Percentiles rank a stretch among this genome's conserved stretches.
These are phyloP conservation scores for Protobothrops mucrosquamatus DNA, from an alignment of 2,113 vertebrate genomes.

Conservation along the genomic window DNA sequence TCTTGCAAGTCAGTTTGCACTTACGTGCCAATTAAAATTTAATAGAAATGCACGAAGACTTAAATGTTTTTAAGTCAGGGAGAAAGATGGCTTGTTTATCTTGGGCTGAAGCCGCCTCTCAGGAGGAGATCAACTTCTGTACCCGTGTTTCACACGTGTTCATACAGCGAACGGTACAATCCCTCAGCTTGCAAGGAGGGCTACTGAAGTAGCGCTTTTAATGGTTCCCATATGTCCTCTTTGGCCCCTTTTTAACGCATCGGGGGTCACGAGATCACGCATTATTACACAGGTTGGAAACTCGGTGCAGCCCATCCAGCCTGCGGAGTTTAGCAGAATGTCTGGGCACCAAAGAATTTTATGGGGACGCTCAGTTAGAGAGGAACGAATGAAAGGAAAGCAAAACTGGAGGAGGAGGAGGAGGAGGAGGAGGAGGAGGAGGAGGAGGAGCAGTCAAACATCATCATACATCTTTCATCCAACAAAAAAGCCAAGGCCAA, in stretches of 20 bases:
- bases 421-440: no score
- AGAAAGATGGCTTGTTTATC: not conserved
- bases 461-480: not conserved
- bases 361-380: not conserved
- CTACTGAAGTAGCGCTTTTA: not conserved
- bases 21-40: constrained; percentile 48
- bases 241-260: no score
- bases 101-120: not conserved
- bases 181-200: no score
- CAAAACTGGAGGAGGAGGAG: no score
- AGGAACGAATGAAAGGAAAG: not conserved
- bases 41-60: constrained; percentile 48
- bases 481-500: not conserved
- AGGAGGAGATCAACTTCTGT: not conserved
- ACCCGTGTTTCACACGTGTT: not conserved
- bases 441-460: not conserved
- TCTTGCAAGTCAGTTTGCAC: constrained; percentile 36
- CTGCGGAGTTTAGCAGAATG: not conserved
- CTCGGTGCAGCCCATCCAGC: not conserved
- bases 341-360: not conserved
- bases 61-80: constrained; percentile 61
- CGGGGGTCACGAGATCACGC: no score
- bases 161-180: not conserved
- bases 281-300: not conserved
- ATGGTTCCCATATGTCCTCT: not conserved